phyloP scores from a whole-genome alignment of 2,888 invertebrate genomes.

The Mythimna loreyi region DNA sequence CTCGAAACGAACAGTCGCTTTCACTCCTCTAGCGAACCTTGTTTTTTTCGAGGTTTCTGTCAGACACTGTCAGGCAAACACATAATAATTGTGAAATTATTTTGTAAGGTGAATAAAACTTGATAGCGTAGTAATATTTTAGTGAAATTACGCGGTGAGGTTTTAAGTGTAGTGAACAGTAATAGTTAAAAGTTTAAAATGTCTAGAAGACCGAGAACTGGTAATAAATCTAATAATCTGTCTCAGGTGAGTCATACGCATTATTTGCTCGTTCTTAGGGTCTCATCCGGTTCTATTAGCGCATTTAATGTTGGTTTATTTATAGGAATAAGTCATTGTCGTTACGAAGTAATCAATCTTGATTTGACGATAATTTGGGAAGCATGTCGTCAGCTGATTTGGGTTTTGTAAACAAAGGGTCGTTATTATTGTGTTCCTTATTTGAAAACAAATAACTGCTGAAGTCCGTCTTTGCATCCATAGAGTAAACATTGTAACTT shows the following conservation, averaged over 20 bases:
- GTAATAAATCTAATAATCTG: slow-evolving; percentile 83
- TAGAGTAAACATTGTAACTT: slow-evolving; percentile 18
- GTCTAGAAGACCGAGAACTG: slow-evolving; percentile 80
- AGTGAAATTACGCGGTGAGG: slow-evolving; percentile 21
- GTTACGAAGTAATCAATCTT: slow-evolving; percentile 26
- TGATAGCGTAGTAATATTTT: slow-evolving; percentile 17
- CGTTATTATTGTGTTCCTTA: slow-evolving; percentile 18
- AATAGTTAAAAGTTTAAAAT: slow-evolving; percentile 67
- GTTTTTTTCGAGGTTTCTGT: no score
- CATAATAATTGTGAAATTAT: slow-evolving; percentile 34
- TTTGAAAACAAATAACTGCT: slow-evolving; percentile 1
- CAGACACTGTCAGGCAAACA: slow-evolving; percentile 32
- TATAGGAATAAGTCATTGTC: slow-evolving; percentile 56
- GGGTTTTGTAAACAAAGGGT: slow-evolving; percentile 71
- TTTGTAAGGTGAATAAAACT: slow-evolving; percentile 45
- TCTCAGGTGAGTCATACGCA: slow-evolving; percentile 89
- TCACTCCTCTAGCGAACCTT: neutral
- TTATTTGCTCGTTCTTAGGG: slow-evolving; percentile 73
- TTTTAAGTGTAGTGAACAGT: slow-evolving; percentile 34
- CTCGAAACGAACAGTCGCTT: neutral
- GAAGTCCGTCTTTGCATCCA: slow-evolving; percentile 9
- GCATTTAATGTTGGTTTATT: slow-evolving; percentile 59
- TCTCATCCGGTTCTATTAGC: slow-evolving; percentile 61
- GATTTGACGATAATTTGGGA: slow-evolving; percentile 25
- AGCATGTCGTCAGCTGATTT: slow-evolving; percentile 69